phyloP scores from a whole-genome alignment of 1,140 invertebrate species.

The honey bee (Apis mellifera) region Amel_HAv3.1 CM009932.2:4828501-4829000 shows the following conservation, averaged over 20 bases:
- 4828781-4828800: neutral
- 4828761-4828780: neutral
- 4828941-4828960: neutral
- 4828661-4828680: too few species aligned
- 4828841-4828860: slow-evolving; percentile 36
- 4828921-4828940: slow-evolving; percentile 18
- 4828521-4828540: too few species aligned
- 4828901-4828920: slow-evolving; percentile 44
- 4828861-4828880: neutral
- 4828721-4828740: neutral
- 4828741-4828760: neutral
- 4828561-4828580: too few species aligned
- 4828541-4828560: too few species aligned
- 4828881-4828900: slow-evolving; percentile 8
- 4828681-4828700: too few species aligned
- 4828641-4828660: too few species aligned
- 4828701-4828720: neutral
- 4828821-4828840: slow-evolving; percentile 9
- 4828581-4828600: too few species aligned
- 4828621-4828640: too few species aligned
- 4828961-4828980: neutral
- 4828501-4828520: too few species aligned
- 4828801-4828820: neutral
- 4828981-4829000: too few species aligned
- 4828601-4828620: too few species aligned